Evolutionary conservation across 1,140 invertebrate species (phyloP).

Genomic region (Semibalanus balanoides): DNA sequence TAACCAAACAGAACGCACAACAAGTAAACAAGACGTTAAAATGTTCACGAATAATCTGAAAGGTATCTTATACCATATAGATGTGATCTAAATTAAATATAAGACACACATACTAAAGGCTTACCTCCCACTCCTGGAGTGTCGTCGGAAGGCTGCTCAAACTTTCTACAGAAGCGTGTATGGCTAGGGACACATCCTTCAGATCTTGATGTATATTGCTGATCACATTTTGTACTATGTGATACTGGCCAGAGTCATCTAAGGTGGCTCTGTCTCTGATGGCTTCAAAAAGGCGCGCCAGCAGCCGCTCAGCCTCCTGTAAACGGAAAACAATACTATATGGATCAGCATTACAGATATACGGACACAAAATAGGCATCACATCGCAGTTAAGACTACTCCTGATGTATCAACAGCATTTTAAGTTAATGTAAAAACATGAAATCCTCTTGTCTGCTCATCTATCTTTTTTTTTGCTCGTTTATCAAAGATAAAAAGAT

Average conservation of each 20-base stretch:
- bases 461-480: background rate
- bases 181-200: constrained; percentile 5
- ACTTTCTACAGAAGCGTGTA: constrained; percentile 7
- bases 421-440: background rate
- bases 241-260: background rate
- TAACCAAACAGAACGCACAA: no score
- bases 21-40: no score
- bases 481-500: background rate
- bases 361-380: no score
- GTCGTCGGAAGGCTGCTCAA: background rate
- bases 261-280: background rate
- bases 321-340: background rate
- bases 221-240: background rate
- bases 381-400: no score
- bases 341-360: background rate
- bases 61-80: no score
- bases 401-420: no score
- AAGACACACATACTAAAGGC: no score
- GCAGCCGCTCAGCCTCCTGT: background rate
- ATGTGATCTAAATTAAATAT: no score
- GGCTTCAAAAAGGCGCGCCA: background rate
- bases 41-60: no score
- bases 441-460: background rate
- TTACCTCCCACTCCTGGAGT: constrained; percentile 8
- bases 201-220: background rate